Evolutionary conservation across 1,140 invertebrate species (phyloP).

Genomic region (Drosophila willistoni): DNA sequence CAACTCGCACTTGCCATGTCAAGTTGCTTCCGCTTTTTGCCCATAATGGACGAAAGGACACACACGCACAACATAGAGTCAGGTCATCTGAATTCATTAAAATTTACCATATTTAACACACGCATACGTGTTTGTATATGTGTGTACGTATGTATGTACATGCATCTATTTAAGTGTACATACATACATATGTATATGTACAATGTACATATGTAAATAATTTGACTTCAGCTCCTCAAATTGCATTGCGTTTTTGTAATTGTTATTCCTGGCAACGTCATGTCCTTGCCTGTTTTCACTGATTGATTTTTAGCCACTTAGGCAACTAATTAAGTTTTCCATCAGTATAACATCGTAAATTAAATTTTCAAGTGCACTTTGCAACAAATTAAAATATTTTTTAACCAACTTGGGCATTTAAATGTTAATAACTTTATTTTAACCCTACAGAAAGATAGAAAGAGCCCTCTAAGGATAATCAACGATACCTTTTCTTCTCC

Average conservation of each 20-base stretch:
- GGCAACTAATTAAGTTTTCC: constrained; percentile 71
- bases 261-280: constrained; percentile 22
- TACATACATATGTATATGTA: too few relatives aligned
- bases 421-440: constrained; percentile 53
- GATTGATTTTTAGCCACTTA: constrained; percentile 62
- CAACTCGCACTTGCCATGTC: constrained; percentile 53
- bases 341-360: constrained; percentile 59
- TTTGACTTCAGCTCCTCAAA: constrained; percentile 36
- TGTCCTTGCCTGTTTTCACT: constrained; percentile 3
- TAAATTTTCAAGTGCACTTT: constrained; percentile 63
- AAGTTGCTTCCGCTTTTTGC: constrained; percentile 76
- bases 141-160: too few relatives aligned
- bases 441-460: background rate
- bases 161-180: too few relatives aligned
- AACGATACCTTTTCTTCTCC: background rate
- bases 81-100: constrained; percentile 71
- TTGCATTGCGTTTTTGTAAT: constrained; percentile 11
- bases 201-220: constrained; percentile 22
- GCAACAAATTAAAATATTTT: constrained; percentile 65
- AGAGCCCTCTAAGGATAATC: background rate
- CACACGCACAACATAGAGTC: constrained; percentile 16
- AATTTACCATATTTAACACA: constrained; percentile 48
- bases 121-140: too few relatives aligned
- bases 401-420: constrained; percentile 67
- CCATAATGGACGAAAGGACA: constrained; percentile 24